Base-by-base conservation (phyloP, 2,113 vertebrate species). In the Cyanoderma ruficeps region DNA sequence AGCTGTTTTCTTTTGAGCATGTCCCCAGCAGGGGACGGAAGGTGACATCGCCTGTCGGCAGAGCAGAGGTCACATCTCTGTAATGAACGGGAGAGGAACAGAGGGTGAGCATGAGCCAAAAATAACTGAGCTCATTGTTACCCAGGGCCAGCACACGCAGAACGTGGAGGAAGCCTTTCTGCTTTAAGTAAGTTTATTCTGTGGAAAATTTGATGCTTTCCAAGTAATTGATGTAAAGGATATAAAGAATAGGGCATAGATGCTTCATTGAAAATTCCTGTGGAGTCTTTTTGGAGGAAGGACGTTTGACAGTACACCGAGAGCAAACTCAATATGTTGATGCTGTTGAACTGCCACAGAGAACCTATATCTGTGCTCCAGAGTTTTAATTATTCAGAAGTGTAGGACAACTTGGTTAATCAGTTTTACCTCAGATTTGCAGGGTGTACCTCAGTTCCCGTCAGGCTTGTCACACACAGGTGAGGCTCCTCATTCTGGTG, bases 1-100 rank as follows among this genome's bases (percentile, higher is more conserved):
- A 67, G 86, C 55, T 44, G 84, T 84, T 95, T 91, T 69, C 87
- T 72, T 92, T 85, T 30, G 70, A 91, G 87, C 69, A 4, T 57
- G 70, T 85, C 39, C 39, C 25, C 93, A 87, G 94, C 91, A 76
- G 93, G 91, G 90, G 84, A 37, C 74, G 69, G 81, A 42, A 69
- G 67, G n/a, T 91, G 94, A 91, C 87, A 69, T 33, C 1, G 10
- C 50, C 71, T 77, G 49, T 53, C 69, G 77, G 91, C 78, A 55
- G 89, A 94, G 89, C 74, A 82, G 64, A 94, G 89, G 71, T 89
- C 87, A 22, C 70, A 57, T 56, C 87, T 95, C 81, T 3, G 5
- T 79, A 61, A 71, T 37, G 87, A 94, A 74, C 52, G 71, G 79
- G 57, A 88, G 59, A 31, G 91, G 84, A 90, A 44, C 23, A 35